Base-by-base conservation (phyloP, 2,797 vertebrate species). In the Adrianichthys oophorus region DNA sequence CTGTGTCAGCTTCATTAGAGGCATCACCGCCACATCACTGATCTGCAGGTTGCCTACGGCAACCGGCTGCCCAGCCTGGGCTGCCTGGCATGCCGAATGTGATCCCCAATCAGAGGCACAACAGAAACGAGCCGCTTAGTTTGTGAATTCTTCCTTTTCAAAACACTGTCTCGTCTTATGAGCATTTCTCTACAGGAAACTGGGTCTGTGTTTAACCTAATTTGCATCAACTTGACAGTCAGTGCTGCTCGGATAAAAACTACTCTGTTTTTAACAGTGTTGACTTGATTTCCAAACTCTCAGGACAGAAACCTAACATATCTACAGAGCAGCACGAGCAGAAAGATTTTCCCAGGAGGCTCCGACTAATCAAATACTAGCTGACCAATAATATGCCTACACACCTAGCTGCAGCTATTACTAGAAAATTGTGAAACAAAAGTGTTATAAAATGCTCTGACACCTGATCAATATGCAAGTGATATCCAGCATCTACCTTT, bases 1-100 rank as follows among this genome's bases (percentile, higher is more conserved):
- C 87, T 85, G 82, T 90, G 88, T 90, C 90, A 92, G 89, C 89
- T 91, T 91, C 89, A 90, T 92, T 91, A 89, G 87, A 90, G 89
- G 79, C 89, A 91, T 90, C 85, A 86, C 75, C 85, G 83, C 86
- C 89, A 91, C 88, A 90, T 90, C 87, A 82, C 83, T 87, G 88
- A 88, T 86, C 82, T 74, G 81, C 72, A 68, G 83, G 72, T 89
- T 78, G 86, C 87, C 88, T 53, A 59, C 76, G 80, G 87, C 91
- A 80, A 74, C 79, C 58, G 66, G 74, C 83, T 72, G 82, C 84
- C 76, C 59, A 26, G 70, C 62, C 65, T 10, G 55, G 70, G 48
- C 60, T 3, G 74, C 70, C 80, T 80, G 71, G 79, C 78, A 75
- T 26, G 57, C 68, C 40, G 70, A 79, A 82, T 82, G 87, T 54